Conservation (phyloP, 2,888 invertebrate genomes). For the Eupeodes latifasciatus region DNA sequence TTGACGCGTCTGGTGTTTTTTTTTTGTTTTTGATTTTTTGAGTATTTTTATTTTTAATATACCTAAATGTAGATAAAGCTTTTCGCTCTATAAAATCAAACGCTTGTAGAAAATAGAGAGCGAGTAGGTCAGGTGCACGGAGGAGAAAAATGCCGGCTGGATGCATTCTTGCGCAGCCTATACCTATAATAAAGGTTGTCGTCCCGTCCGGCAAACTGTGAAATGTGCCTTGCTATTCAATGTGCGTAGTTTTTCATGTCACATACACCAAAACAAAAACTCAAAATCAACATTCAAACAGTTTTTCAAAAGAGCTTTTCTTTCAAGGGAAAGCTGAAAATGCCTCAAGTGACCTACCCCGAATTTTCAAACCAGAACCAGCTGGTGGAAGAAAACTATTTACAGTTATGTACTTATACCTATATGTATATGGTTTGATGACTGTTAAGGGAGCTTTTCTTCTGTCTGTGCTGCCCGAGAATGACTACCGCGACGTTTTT, state of each 20-base stretch:
- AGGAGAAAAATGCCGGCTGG: slow-evolving; percentile 64
- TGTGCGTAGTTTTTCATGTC: background rate
- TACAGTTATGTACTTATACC: background rate
- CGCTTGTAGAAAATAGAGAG: slow-evolving; percentile 53
- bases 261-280: background rate
- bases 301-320: slow-evolving; percentile 7
- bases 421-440: background rate
- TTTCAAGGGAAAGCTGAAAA: slow-evolving; percentile 12
- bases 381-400: slow-evolving; percentile 10
- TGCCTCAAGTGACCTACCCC: slow-evolving; percentile 39
- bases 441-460: slow-evolving; percentile 12
- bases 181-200: slow-evolving; percentile 49
- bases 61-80: slow-evolving; percentile 31
- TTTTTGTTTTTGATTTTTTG: no score
- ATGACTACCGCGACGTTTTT: background rate
- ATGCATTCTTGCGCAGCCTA: slow-evolving; percentile 65
- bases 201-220: slow-evolving; percentile 16
- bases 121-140: slow-evolving; percentile 73
- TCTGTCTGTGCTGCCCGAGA: background rate
- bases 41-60: background rate
- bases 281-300: slow-evolving; percentile 15
- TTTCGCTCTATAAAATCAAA: slow-evolving; percentile 33
- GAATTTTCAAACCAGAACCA: slow-evolving; percentile 28
- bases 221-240: background rate
- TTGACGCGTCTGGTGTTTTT: slow-evolving; percentile 2